Conservation (phyloP, 2,888 invertebrate genomes). For the Nephrotoma flavescens region DNA sequence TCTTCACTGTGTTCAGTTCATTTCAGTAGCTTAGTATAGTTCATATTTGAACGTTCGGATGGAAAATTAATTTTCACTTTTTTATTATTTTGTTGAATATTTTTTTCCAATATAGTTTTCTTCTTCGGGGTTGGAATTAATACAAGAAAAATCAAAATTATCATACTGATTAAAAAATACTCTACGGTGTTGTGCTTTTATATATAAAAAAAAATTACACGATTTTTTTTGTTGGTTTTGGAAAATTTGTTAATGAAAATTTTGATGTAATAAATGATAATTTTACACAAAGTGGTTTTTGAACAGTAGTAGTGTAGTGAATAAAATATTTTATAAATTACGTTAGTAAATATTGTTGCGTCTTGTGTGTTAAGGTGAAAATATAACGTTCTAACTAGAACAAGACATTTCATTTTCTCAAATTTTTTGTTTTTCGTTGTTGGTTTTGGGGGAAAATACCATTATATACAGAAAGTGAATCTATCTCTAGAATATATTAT, state of each 20-base stretch:
- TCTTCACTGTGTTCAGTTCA: not conserved
- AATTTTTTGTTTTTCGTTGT: not conserved
- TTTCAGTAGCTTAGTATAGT: slow-evolving; percentile 11
- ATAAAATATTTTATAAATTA: not conserved
- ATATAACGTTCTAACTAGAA: not conserved
- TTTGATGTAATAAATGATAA: not conserved
- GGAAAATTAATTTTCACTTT: not conserved
- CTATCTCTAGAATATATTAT: not conserved
- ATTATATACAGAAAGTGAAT: not conserved
- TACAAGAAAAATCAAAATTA: not conserved
- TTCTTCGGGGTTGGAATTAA: not conserved
- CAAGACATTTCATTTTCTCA: not conserved
- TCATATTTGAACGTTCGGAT: slow-evolving; percentile 8
- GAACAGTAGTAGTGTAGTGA: not conserved
- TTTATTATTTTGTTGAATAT: not conserved
- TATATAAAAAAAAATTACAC: not conserved
- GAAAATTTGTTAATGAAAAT: not conserved
- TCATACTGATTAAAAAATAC: not conserved
- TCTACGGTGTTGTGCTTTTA: not conserved
- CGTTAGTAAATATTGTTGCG: not conserved
- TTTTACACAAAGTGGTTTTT: not conserved
- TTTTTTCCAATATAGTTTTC: not conserved
- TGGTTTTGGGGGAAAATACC: not conserved
- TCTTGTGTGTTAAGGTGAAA: not conserved
- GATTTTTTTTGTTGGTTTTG: not conserved